Evolutionary conservation across 2,888 invertebrate species (phyloP).

Genomic region (Conchocele bisecta): DNA sequence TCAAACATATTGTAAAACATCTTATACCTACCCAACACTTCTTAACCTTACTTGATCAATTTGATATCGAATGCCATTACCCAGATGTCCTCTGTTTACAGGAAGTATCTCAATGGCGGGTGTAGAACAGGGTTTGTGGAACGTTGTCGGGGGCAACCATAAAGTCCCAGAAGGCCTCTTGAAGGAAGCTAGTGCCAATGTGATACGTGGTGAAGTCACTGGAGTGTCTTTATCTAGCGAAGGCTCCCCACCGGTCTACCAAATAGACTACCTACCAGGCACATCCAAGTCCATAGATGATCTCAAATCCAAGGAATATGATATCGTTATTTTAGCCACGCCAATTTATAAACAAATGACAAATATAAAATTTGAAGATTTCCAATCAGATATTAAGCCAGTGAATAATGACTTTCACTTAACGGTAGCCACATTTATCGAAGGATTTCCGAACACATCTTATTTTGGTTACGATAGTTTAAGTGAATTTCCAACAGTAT

Average conservation of each 20-base stretch:
- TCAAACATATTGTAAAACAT: too few species aligned
- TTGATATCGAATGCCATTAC: too few species aligned
- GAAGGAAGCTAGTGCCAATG: slow-evolving; percentile 81
- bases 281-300: slow-evolving; percentile 29
- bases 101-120: slow-evolving; percentile 85
- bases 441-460: slow-evolving; percentile 84
- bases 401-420: slow-evolving; percentile 83
- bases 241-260: slow-evolving; percentile 65
- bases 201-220: slow-evolving; percentile 79
- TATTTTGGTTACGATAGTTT: slow-evolving; percentile 82
- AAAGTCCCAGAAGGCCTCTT: slow-evolving; percentile 72
- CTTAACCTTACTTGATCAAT: too few species aligned
- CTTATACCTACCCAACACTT: too few species aligned
- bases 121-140: slow-evolving; percentile 85
- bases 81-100: too few species aligned
- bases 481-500: slow-evolving; percentile 78
- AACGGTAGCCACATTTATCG: slow-evolving; percentile 85
- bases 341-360: slow-evolving; percentile 83
- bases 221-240: slow-evolving; percentile 64
- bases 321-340: slow-evolving; percentile 86
- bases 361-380: slow-evolving; percentile 84
- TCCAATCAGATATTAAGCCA: slow-evolving; percentile 72
- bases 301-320: slow-evolving; percentile 81
- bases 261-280: slow-evolving; percentile 63
- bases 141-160: slow-evolving; percentile 86